Percentiles rank a stretch among this genome's conserved stretches.
phyloP scores from a whole-genome alignment of 2,888 invertebrate genomes.

The Phalangium opilio region DNA sequence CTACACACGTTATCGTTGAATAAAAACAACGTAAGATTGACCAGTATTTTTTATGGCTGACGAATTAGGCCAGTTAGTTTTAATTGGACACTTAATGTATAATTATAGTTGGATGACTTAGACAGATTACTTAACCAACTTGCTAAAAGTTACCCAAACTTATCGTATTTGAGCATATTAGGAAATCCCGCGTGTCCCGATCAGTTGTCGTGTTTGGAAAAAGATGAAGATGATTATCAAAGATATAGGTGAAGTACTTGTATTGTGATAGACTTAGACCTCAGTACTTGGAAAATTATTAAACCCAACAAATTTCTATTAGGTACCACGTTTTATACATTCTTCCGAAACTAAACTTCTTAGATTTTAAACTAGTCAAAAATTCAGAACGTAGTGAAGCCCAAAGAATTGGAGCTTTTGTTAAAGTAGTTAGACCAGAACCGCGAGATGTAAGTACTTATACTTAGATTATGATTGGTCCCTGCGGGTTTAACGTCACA shows the following conservation, averaged over 20 bases:
- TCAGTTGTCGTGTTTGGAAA: constrained; percentile 36
- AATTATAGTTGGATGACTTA: constrained; percentile 54
- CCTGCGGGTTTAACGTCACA: no score
- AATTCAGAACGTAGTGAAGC: constrained; percentile 50
- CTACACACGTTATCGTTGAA: constrained; percentile 71
- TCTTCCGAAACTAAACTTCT: constrained; percentile 51
- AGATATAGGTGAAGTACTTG: constrained; percentile 55
- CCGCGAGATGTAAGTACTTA: constrained; percentile 4
- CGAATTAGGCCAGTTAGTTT: no score
- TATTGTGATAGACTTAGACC: no score
- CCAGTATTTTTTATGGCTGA: no score
- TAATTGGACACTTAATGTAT: no score
- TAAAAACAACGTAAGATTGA: constrained; percentile 61
- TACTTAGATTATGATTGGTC: no score
- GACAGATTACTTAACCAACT: constrained; percentile 50
- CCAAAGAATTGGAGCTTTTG: constrained; percentile 48
- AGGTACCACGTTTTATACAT: constrained; percentile 60
- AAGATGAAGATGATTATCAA: constrained; percentile 68
- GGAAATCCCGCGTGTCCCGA: constrained; percentile 79
- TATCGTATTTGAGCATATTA: constrained; percentile 70
- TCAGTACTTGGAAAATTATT: no score
- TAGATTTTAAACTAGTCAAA: constrained; percentile 58
- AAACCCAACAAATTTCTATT: constrained; percentile 7
- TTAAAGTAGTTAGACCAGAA: constrained; percentile 49
- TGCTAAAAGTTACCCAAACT: constrained; percentile 45